Evolutionary conservation across 2,113 vertebrate genomes (phyloP), one percentile per base, ranked within the genome.

Genomic region (Trematocara stigmaticum): DNA sequence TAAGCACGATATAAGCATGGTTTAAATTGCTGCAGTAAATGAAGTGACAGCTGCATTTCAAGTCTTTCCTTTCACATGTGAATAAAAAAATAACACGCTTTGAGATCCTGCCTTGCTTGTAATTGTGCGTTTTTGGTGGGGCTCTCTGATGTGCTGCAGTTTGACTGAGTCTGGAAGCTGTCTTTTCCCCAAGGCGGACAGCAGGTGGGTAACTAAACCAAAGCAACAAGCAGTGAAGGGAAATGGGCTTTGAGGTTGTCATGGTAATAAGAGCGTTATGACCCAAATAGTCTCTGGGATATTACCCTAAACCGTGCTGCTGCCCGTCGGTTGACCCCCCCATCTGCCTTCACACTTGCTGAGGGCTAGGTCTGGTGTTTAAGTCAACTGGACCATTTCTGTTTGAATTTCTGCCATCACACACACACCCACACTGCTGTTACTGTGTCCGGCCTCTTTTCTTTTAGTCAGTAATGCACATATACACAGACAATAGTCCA

Each of bases 211-310:
- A 91, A 59, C 87, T 52, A 83, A 87, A 90, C 91, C 83, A 92
- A 57, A 92, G 61, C 90, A 93, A 92, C 86, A 93, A 85, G 88
- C 52, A 20, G 78, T n/a, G 38, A 78, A 64, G 88, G 88, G 91
- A 94, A 95, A 94, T 91, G 78, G 83, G 34, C 84, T 95, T 76
- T 90, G 85, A 88, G 61, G 90, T 94, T 93, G 93, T 90, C 90
- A 93, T 93, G 87, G 93, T 49, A 91, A 93, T 84, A 23, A 84
- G 71, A 92, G 53, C 78, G 13, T 91, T 91, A 84, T 89, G 89
- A 93, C 84, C 92, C 90, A 95, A 95, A 96, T 89, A 94, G 88
- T 86, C 86, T 85, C 81, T 18, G 78, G 88, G 88, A 76, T 88
- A 81, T 91, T 91, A 89, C 69, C 71, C 83, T 55, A 18, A 35